Conservation (phyloP, 2,797 vertebrate genomes). For the Coreius guichenoti region DNA sequence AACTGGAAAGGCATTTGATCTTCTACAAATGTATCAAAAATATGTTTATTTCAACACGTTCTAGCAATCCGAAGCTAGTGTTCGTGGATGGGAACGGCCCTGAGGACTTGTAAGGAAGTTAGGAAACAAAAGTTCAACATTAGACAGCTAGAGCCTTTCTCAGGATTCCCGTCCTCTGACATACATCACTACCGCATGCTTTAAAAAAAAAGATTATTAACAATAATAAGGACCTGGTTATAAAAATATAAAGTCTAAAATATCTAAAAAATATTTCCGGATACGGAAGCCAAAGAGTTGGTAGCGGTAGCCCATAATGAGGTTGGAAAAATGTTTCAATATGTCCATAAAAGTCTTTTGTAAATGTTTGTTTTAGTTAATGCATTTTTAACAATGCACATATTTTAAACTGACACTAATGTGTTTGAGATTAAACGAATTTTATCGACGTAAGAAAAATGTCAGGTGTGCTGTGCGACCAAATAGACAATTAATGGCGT, state of each 20-base stretch:
- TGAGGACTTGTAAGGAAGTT: neutral
- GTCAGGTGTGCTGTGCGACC: neutral
- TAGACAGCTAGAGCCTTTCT: neutral
- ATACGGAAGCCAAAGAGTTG: neutral
- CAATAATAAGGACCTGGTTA: fast-evolving
- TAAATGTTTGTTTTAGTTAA: conserved; percentile 42
- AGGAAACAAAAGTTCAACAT: neutral
- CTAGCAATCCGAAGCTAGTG: neutral
- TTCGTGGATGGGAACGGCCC: conserved; percentile 16
- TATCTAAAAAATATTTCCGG: neutral
- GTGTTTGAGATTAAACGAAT: neutral
- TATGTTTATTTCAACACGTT: neutral
- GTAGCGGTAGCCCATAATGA: neutral
- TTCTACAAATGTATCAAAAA: neutral
- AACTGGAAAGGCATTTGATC: neutral
- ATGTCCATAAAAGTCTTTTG: conserved; percentile 22
- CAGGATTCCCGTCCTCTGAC: neutral
- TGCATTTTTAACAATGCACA: conserved; percentile 3
- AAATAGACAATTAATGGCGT: neutral
- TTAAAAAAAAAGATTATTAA: neutral
- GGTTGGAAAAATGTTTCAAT: conserved; percentile 34
- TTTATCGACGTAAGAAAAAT: neutral
- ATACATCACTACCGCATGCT: neutral
- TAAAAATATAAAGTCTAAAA: neutral
- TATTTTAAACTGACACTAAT: conserved; percentile 11